Base-by-base conservation (phyloP, 2,888 invertebrate species). In the Drosophila antonietae region DNA sequence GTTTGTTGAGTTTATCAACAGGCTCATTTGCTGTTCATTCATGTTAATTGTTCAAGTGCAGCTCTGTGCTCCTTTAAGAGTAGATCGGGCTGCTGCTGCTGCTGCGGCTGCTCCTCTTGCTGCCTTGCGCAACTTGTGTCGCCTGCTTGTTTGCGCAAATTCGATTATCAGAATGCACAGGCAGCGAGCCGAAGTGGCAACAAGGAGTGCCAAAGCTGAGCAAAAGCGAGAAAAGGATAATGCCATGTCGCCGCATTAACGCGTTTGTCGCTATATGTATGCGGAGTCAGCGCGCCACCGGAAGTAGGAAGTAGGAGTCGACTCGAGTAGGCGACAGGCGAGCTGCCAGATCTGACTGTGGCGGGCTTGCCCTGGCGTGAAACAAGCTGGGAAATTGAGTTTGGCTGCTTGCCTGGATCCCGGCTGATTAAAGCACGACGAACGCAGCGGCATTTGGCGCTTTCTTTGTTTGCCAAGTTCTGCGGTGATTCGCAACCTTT, bases 121-220 rank as follows among this genome's bases (percentile, higher is more conserved):
- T 31, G n/a, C 10, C 10, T 49, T 28, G n/a, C 31, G n/a, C 58
- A 78, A 75, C 79, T 78, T 78, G 69, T 78, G 72, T 72, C 60
- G 66, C 63, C 68, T 75, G 79, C 85, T 83, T 85, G 89, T 80
- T 85, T 89, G 88, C 73, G 72, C 89, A 90, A 88, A 89, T 90
- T 89, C 88, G 88, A 89, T 89, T 89, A 89, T 90, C 87, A 85
- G 80, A 81, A 80, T 75, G 82, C 78, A 73, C 59, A 35, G 35
- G 41, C 59, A 66, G 57, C 67, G 51, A 49, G 64, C 53, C 61
- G 23, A 47, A 33, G 37, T 67, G 67, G 56, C 62, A 68, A 41
- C 55, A 20, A 12, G 61, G 2, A 28, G 46, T 49, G 53, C 49
- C 2, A 14, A 12, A 44, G 20, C 46, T 12, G 43, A 55, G 49